phyloP scores from a whole-genome alignment of 1,140 invertebrate species.

The Bradynema listronoti region DNA sequence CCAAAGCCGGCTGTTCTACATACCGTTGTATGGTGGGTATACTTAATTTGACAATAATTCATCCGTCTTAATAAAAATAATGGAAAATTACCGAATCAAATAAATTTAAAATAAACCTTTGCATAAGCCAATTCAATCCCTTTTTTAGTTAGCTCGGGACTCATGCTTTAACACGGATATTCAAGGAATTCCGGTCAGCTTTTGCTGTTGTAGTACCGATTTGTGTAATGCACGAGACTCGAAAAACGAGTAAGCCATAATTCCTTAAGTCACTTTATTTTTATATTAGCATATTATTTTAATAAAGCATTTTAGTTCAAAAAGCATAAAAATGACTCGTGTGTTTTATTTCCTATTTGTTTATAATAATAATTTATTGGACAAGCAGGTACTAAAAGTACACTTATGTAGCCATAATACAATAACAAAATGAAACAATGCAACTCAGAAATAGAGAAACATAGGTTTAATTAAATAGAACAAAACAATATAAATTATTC shows the following conservation, averaged over 20 bases:
- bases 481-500: no score
- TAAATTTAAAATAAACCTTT: neutral
- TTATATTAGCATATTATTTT: no score
- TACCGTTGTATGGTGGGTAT: constrained; percentile 6
- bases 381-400: no score
- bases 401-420: no score
- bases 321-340: no score
- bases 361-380: no score
- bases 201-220: constrained; percentile 28
- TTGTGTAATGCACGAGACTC: constrained; percentile 23
- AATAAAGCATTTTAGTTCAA: no score
- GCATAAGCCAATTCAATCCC: neutral
- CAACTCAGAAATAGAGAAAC: no score
- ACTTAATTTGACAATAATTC: neutral
- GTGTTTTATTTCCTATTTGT: no score
- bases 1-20: constrained; percentile 30
- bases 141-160: constrained; percentile 8
- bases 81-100: neutral
- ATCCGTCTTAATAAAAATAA: neutral
- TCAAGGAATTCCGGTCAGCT: constrained; percentile 24
- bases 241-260: constrained; percentile 2
- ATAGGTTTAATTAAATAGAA: no score
- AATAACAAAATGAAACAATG: no score
- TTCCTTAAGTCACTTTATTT: neutral
- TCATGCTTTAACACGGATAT: constrained; percentile 15